A percentile compares a stretch with the other conserved stretches of the same genome.
These are phyloP conservation scores for Cyanocitta stelleri DNA, from an alignment of 2,113 vertebrate genomes.

Conservation along the genomic window DNA sequence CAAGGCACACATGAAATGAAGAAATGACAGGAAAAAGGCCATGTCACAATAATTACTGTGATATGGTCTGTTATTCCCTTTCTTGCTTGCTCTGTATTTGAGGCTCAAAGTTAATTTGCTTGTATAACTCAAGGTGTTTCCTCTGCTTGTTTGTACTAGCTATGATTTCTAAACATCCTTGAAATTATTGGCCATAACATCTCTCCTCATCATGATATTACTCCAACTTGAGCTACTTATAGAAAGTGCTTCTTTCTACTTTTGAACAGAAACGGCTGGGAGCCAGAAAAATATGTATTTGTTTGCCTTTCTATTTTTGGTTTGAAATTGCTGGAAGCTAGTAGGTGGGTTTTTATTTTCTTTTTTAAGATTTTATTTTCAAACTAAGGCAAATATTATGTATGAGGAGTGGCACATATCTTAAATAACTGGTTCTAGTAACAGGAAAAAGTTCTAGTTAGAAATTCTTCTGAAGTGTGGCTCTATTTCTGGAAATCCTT, in stretches of 20 bases:
- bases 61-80: neutral
- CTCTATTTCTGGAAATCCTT: conserved; percentile 16
- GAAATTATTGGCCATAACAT: conserved; percentile 1
- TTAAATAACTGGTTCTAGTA: neutral
- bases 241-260: conserved; percentile 25
- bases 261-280: neutral
- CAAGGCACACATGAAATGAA: neutral
- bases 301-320: conserved; percentile 45
- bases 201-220: neutral
- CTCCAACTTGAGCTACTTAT: neutral
- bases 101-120: neutral
- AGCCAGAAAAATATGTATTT: conserved; percentile 10
- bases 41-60: neutral
- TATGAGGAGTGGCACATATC: neutral
- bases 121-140: conserved; percentile 50
- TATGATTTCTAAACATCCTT: conserved; percentile 48
- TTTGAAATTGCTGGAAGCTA: conserved; percentile 41
- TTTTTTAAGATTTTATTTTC: conserved; percentile 4
- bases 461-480: neutral
- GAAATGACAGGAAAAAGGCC: neutral
- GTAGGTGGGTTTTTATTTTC: conserved; percentile 1
- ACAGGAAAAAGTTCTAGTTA: neutral
- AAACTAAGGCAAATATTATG: conserved; percentile 20
- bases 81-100: neutral
- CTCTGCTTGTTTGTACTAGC: conserved; percentile 39